Base-by-base conservation (phyloP, 2,113 vertebrate genomes). In the Malurus cyaneus region DNA sequence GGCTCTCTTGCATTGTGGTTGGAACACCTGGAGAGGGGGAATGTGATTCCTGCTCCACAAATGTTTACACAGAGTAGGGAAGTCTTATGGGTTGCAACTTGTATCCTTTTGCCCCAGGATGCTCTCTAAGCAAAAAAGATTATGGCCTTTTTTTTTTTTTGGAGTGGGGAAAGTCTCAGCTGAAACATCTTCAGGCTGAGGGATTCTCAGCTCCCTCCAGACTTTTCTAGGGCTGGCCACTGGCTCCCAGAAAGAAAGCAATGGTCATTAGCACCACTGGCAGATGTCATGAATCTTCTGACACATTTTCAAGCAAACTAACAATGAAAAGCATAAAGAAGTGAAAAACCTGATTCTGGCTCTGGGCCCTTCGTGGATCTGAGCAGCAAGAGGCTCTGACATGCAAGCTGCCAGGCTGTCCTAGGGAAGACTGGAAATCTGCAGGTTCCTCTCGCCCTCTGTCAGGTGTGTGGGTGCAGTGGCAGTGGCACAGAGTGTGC, bases 1-100 rank as follows among this genome's bases (percentile, higher is more conserved):
- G 77, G 59, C 69, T 92, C 65, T 80, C 81, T 88, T 3, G 16
- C 9, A 2, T 4, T 56, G 64, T 83, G 96, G 90, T 88, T 88
- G 88, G 95, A 96, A 96, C 94, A 95, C 92, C 95, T 94, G 92
- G 91, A 94, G 49, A 77, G 23, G 13, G 52, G 42, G 64, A 96
- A 88, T 62, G 91, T 50, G 54, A 72, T 73, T 96, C 47, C 82
- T 62, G 86, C 76, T 88, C 64, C 14, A 19, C 72, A 93, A 96
- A 94, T 59, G 90, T 80, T 94, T 95, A 90, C 60, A 69, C 52
- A 88, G 95, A 84, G 76, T 56, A 54, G 64, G 84, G 81, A 89
- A 94, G 28, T 36, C 71, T 90, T 71, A 59, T 65, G 71, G 64
- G 86, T 86, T 95, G 53, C 80, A 92, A 74, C 73, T 81, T 88